Base-by-base conservation (phyloP, 2,113 vertebrate genomes). In the Rutilus rutilus region DNA sequence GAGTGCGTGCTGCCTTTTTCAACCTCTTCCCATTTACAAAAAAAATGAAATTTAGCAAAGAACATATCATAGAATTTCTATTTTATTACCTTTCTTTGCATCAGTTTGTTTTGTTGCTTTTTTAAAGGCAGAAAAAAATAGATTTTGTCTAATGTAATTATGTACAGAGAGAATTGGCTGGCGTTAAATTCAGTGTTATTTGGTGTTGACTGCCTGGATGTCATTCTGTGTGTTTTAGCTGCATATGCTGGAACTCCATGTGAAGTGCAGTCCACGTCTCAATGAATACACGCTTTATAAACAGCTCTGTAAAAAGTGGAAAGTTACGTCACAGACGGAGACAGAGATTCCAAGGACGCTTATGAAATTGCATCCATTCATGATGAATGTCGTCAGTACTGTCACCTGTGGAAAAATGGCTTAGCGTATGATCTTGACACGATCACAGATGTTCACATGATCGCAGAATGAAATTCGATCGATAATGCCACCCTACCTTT, bases 1-100 rank as follows among this genome's bases (percentile, higher is more conserved):
- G 83, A 92, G 87, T 82, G 89, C 82, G 12, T 69, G 76, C 50
- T 87, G 87, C 89, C 86, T 62, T 82, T 87, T 75, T 67, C 82
- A 0, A 33, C 78, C 83, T 67, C 65, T 83, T 83, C 82, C 36
- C 52, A 67, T 75, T 47, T 75, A 74, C n/a, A 75, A 21, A 57
- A 33, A 33, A 23, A 23, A 23, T 57, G 54, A 57, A 23, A 52
- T 52, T 15, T 39, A 8, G 8, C 19, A 69, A 23, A 71, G 15
- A 71, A n/a, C 52, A 47, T 47, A 82, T 52, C 42, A 8, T 17
- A 82, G 30, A 65, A 64, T 45, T 64, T 50, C 19, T 71, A 27
- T 75, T 85, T 27, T 62, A 69, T 30, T 30, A 27, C 17, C 47
- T 54, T 9, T 71, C 25, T 33, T 76, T 69, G 54, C 86, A 8